Evolutionary conservation across 2,888 invertebrate genomes (phyloP), one percentile per base, ranked within the genome.

Genomic region (Athalia circularis): DNA sequence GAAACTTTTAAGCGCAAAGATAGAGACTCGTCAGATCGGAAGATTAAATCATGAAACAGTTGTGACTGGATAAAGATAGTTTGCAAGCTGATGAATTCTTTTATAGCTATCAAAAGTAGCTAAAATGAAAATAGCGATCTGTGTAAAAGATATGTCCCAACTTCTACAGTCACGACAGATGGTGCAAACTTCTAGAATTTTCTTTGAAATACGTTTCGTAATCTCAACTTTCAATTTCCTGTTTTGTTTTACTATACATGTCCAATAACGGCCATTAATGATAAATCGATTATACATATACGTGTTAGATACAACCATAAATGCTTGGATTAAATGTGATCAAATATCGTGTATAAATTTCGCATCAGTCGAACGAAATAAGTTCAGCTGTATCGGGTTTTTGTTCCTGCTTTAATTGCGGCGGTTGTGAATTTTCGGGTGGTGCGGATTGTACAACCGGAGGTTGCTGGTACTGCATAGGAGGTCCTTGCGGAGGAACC

Each of bases 381-480:
- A 96, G 92, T 90, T 96, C 96, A 13, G 95, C 96, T 3, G 95
- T 95, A 85, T 93, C 92, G 0, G 93, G 91, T 81, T 92, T 92
- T 29, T 88, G 82, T 65, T 92, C 91, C 29, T 86, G 87, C 72
- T 85, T 87, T 9, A 65, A 67, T 7, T 5, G 11, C 29, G 54
- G 67, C 15, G 83, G 72, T 61, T 81, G 83, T 15, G 75, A 77
- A 50, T 80, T 75, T 62, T 86, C 87, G 6, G 65, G 75, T 6
- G 78, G 76, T 29, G 77, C 74, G 5, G 80, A 79, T 74, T 59
- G 85, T 45, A 75, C 79, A 8, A 77, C 62, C 50, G 79, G 79
- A 52, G 84, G 79, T 64, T 29, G 29, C 29, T 83, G 84, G 77
- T 81, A 86, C 70, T 81, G 84, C 64, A 86, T 79, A 61, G 82